A percentile compares a stretch with the other conserved stretches of the same genome.
These are phyloP conservation scores for Hemitrygon akajei DNA, from an alignment of 2,797 vertebrate genomes.

Conservation along the genomic window DNA sequence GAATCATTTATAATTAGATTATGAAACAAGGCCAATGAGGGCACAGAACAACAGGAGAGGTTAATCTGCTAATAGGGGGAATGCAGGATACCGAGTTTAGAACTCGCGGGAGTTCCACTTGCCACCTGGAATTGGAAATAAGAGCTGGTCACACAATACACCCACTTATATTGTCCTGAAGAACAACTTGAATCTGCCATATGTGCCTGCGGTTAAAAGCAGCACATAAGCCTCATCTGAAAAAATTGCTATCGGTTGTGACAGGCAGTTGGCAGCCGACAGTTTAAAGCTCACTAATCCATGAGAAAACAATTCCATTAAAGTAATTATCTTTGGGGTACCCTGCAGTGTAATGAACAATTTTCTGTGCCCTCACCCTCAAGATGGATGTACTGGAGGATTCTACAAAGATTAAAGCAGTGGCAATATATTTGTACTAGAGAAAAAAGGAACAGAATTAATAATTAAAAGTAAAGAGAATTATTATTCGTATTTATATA, in stretches of 20 bases:
- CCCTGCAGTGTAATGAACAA: background rate
- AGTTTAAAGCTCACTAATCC: conserved; percentile 16
- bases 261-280: background rate
- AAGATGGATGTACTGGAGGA: background rate
- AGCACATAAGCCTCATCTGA: conserved; percentile 23
- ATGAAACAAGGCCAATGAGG: background rate
- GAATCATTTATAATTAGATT: conserved; percentile 17
- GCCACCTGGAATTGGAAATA: conserved; percentile 32
- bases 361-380: too few relatives aligned
- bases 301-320: conserved; percentile 33
- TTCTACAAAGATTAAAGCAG: background rate
- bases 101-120: background rate
- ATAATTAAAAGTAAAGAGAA: background rate
- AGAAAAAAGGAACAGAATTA: background rate
- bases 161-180: conserved; percentile 17
- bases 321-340: background rate
- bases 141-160: background rate
- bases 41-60: background rate
- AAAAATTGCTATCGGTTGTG: conserved; percentile 3
- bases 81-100: background rate
- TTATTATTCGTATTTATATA: background rate
- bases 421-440: background rate
- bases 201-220: conserved; percentile 13
- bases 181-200: background rate
- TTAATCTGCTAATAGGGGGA: conserved; percentile 18